Percentiles rank a stretch among this genome's conserved stretches.
phyloP scores from a whole-genome alignment of 1,140 invertebrate species.

The Halyomorpha halys region DNA sequence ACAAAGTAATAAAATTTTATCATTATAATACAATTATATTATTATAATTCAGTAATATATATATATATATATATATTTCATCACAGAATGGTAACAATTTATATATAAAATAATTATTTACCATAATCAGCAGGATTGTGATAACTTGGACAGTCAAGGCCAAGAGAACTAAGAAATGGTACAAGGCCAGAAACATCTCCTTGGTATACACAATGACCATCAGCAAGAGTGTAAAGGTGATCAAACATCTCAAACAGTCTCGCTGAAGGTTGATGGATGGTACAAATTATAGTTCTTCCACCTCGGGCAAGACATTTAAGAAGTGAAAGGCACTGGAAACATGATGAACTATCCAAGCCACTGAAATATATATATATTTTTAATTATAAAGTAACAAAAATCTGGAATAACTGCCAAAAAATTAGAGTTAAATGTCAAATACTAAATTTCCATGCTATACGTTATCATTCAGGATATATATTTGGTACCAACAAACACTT shows the following conservation, averaged over 20 bases:
- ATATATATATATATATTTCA: too few species aligned
- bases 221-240: slow-evolving; percentile 72
- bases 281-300: slow-evolving; percentile 82
- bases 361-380: slow-evolving; percentile 42
- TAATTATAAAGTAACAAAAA: too few species aligned
- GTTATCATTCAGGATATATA: too few species aligned
- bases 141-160: slow-evolving; percentile 75
- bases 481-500: too few species aligned
- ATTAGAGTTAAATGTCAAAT: too few species aligned
- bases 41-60: too few species aligned
- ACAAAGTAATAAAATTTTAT: too few species aligned
- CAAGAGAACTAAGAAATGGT: slow-evolving; percentile 64
- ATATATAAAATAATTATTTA: slow-evolving; percentile 39
- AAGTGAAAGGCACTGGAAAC: slow-evolving; percentile 72
- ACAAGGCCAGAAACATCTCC: slow-evolving; percentile 61
- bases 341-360: slow-evolving; percentile 83
- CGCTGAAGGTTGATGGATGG: slow-evolving; percentile 92
- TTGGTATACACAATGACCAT: slow-evolving; percentile 78
- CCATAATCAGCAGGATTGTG: slow-evolving; percentile 92
- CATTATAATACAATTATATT: too few species aligned
- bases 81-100: too few species aligned
- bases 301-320: slow-evolving; percentile 73
- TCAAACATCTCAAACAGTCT: slow-evolving; percentile 93
- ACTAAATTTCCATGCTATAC: too few species aligned
- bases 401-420: too few species aligned